These are phyloP conservation scores for Cylloceria caligata DNA, from an alignment of 2,888 invertebrate genomes.

Conservation along the genomic window DNA sequence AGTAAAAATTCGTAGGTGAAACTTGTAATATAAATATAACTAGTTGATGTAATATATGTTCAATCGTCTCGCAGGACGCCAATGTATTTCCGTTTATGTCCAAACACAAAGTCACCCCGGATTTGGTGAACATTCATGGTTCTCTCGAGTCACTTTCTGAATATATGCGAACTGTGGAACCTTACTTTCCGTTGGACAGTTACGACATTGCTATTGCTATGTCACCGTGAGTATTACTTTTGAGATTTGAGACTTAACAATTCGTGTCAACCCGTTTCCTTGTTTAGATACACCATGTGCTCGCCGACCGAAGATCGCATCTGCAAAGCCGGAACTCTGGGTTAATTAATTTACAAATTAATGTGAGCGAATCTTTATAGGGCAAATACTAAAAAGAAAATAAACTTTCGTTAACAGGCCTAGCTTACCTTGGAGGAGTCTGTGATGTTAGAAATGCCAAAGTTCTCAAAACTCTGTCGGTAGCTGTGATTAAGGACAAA, in stretches of 20 bases:
- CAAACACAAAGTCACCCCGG: neutral
- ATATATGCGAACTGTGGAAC: constrained; percentile 25
- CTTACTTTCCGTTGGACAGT: constrained; percentile 27
- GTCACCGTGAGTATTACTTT: constrained; percentile 55
- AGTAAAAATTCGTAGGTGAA: neutral
- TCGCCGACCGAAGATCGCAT: neutral
- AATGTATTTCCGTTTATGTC: constrained; percentile 49
- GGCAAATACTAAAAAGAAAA: neutral
- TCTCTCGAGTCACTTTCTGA: constrained; percentile 18
- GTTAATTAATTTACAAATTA: constrained; percentile 24
- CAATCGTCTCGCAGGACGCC: constrained; percentile 39
- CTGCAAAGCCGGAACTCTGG: constrained; percentile 46
- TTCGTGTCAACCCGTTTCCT: too few relatives aligned
- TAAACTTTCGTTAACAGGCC: constrained; percentile 31
- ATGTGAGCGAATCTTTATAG: neutral
- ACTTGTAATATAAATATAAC: neutral
- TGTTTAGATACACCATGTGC: constrained; percentile 56
- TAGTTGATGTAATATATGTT: neutral
- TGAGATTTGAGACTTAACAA: neutral
- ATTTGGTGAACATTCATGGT: neutral
- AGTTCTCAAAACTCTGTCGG: neutral
- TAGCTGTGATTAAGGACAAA: constrained; percentile 53
- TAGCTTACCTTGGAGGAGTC: constrained; percentile 48
- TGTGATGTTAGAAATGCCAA: constrained; percentile 21
- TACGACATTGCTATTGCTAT: constrained; percentile 63